Evolutionary conservation across 2,113 vertebrate genomes (phyloP).

Genomic region (Oxygymnocypris stewartii): DNA sequence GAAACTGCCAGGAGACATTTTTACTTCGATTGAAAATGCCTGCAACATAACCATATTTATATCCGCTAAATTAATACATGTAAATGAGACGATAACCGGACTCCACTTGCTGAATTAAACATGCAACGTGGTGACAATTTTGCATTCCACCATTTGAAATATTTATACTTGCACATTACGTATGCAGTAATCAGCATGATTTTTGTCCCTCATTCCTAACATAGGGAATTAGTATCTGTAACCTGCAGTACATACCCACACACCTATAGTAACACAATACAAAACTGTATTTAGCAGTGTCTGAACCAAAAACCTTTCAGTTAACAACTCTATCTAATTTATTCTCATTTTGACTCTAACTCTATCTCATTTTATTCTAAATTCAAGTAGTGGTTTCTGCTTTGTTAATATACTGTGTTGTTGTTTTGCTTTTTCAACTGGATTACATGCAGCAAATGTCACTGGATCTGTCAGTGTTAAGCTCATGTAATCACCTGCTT

Average conservation of each 20-base stretch:
- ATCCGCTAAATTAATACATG: background rate
- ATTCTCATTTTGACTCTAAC: too few species aligned
- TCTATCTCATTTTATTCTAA: background rate
- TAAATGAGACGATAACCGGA: conserved; percentile 12
- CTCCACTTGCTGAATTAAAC: conserved; percentile 8
- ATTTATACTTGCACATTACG: background rate
- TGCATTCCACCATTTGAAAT: background rate
- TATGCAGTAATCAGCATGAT: background rate
- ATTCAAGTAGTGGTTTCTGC: background rate
- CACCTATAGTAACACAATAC: background rate
- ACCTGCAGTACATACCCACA: background rate
- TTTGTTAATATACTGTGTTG: background rate
- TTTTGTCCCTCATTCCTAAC: background rate
- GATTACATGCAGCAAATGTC: background rate
- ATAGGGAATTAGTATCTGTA: background rate
- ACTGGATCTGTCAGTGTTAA: background rate
- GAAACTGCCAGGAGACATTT: background rate
- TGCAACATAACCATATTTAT: background rate
- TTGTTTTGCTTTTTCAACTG: background rate
- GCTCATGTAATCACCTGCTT: background rate
- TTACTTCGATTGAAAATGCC: background rate
- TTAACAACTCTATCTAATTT: background rate
- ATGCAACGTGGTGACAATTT: background rate
- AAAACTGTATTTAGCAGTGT: background rate
- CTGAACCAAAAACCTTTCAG: background rate